phyloP scores from a whole-genome alignment of 1,140 invertebrate species.

The Sarcophaga peregrina region DNA sequence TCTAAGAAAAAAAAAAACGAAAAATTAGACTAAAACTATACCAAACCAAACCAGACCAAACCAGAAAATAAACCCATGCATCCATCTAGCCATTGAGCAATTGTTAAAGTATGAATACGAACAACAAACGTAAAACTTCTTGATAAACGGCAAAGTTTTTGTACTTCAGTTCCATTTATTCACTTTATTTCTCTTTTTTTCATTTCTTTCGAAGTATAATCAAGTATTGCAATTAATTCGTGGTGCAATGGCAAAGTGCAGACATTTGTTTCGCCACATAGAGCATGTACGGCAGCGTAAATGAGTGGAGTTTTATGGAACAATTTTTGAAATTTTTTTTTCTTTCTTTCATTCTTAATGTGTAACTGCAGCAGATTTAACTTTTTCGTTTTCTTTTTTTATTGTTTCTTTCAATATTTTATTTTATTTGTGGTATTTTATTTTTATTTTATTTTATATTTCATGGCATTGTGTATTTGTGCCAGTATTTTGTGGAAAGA shows the following conservation, averaged over 20 bases:
- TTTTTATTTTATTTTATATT: no score
- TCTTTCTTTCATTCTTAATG: neutral
- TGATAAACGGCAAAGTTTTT: constrained; percentile 47
- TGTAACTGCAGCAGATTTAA: constrained; percentile 29
- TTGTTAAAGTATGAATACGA: neutral
- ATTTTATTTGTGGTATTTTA: neutral
- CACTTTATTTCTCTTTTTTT: neutral
- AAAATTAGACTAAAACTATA: neutral
- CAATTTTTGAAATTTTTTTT: neutral
- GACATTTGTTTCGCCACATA: constrained; percentile 46
- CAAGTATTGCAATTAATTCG: constrained; percentile 50
- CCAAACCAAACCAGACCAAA: neutral
- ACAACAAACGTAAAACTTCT: constrained; percentile 30
- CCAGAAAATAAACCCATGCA: neutral
- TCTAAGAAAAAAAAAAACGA: no score
- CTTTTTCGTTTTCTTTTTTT: neutral
- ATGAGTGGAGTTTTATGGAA: constrained; percentile 27
- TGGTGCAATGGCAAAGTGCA: constrained; percentile 40
- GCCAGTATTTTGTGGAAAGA: no score
- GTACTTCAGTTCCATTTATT: neutral
- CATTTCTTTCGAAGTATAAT: constrained; percentile 41
- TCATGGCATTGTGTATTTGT: neutral
- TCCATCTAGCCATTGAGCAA: neutral
- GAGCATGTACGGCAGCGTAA: constrained; percentile 37
- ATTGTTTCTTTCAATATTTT: neutral